Base-by-base conservation (phyloP, 2,113 vertebrate genomes). In the Rhinoderma darwinii region DNA sequence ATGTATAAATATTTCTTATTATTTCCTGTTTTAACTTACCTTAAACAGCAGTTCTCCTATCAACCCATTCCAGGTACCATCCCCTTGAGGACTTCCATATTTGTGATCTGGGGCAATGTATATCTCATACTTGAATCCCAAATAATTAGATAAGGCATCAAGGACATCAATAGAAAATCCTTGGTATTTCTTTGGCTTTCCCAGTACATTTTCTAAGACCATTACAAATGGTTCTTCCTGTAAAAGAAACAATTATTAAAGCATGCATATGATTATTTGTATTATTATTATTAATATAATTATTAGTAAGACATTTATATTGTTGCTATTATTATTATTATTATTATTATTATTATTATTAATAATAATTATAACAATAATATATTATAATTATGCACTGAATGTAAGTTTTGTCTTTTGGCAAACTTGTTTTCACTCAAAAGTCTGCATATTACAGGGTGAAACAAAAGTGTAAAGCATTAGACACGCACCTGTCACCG, bases 221-320 rank as follows among this genome's bases (percentile, higher is more conserved):
- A 99, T 99, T 82, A 99, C 98, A 88, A 99, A 99, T 17, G 98
- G 98, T 90, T 99, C 98, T 93, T 99, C 98, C 98, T 99, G 90
- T 12, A 95, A 82, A 82, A 80, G 0, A 78, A 2, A 54, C n/a
- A 78, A 22, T 3, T 47, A 77, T 32, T 25, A 41, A n/a, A n/a
- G n/a, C n/a, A n/a, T n/a, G n/a, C n/a, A n/a, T n/a, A n/a, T n/a
- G n/a, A n/a, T n/a, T n/a, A n/a, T n/a, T n/a, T n/a, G 12, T 44
- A 41, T 22, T 35, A 22, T 15, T 18, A 70, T 70, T 39, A n/a
- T n/a, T n/a, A n/a, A n/a, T n/a, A n/a, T n/a, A n/a, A n/a, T n/a
- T n/a, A n/a, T n/a, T n/a, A n/a, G n/a, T n/a, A n/a, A n/a, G n/a
- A n/a, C n/a, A n/a, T n/a, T n/a, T n/a, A n/a, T n/a, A n/a, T n/a